Evolutionary conservation across 2,113 vertebrate genomes (phyloP), one percentile per base, ranked within the genome.

Genomic region (Peromyscus californicus): DNA sequence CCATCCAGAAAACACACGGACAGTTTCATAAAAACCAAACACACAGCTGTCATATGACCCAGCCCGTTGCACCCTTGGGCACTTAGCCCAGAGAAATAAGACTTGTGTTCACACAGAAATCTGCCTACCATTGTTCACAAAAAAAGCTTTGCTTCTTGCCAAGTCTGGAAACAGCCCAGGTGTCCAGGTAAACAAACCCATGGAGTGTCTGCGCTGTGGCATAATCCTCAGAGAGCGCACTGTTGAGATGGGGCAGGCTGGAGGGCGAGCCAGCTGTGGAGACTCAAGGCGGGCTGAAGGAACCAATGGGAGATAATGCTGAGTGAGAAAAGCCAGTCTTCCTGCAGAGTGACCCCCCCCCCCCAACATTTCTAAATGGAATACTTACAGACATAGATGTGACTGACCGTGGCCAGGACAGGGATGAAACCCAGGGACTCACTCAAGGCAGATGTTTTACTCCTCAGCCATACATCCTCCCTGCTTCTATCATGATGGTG

Each of bases 21-120:
- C 59, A 33, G 1, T 76, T 80, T 54, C 84, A 90, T 87, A 67
- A 74, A 82, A 94, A 54, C n/a, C 72, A 94, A 95, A 74, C 65
- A 3, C 11, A 2, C 84, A 45, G 1, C 48, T n/a, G 5, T 51
- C 13, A 2, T 67, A 1, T 48, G 65, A 84, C 29, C 72, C 29
- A 29, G 4, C 51, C 45, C 0, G 48, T 39, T 54, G 79, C 39
- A 48, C 39, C 72, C 19, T 54, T 29, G 75, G 45, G 69, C 39
- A 26, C n/a, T 67, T 92, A 65, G 86, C 59, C 69, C 69, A 36
- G 79, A 92, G 54, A 90, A 88, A 19, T 61, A 39, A 93, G 26
- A 89, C 48, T 69, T 45, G 0, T 6, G 26, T 78, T 45, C 54
- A 87, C 54, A 65, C 22, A 79, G 13, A 88, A 86, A 39, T 16